Evolutionary conservation across 2,888 invertebrate genomes (phyloP), one percentile per base, ranked within the genome.

Genomic region (Eulithis testata): DNA sequence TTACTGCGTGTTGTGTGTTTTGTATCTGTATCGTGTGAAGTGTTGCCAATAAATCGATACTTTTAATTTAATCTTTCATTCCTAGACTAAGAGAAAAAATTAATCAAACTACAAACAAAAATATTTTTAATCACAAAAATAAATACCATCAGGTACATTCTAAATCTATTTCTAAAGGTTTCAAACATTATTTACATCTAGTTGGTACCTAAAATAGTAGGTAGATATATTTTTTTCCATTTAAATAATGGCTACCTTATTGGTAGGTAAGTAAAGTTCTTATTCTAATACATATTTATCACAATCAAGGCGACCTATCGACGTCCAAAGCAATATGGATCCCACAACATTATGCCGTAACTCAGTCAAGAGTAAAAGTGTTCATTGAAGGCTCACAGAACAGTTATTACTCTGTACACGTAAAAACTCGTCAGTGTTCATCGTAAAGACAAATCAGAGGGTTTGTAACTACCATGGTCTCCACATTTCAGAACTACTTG

Each of bases 401-500:
- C 21, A 6, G 31, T 31, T 31, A 31, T 40, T 40, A 11, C 40
- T 40, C 8, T 7, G 40, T 8, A 3, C 8, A 40, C 8, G 31
- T 31, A 31, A 40, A 40, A 40, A 40, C 40, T 40, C 40, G 6
- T 31, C 31, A 40, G 40, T 40, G 40, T 40, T 5, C 40, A 37
- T 37, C 8, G 9, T 8, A 40, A 40, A 40, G 6, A 40, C 40
- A 3, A 40, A 40, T 40, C 40, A 8, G 9, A 21, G 40, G 40
- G 40, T 40, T 21, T 21, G 21, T 21, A 21, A 21, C 51, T 62
- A 91, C 92, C 92, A 93, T 9, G 93, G 93, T 45, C 93, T 79
- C 93, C 93, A 93, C 91, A 93, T 88, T 65, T 91, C 91, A 0
- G 84, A 71, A 66, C 82, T 85, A 7, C 76, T 80, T 0, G 90